Evolutionary conservation across 1,140 invertebrate species (phyloP).

Genomic region (Asbolus verrucosus): DNA sequence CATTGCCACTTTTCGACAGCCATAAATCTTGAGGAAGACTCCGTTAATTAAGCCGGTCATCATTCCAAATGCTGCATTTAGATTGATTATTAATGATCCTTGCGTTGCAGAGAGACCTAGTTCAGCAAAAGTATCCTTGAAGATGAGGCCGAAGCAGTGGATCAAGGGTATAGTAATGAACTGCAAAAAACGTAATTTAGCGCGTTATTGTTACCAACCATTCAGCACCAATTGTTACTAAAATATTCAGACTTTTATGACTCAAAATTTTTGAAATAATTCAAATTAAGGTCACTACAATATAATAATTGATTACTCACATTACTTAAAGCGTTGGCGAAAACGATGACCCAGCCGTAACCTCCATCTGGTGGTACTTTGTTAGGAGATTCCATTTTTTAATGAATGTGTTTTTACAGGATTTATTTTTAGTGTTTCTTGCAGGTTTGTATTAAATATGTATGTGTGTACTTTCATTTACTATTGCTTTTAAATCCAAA

Average conservation of each 20-base stretch:
- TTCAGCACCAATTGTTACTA: too few species aligned
- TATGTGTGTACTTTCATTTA: too few species aligned
- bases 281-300: too few species aligned
- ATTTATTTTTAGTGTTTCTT: neutral
- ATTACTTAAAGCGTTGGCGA: conserved; percentile 71
- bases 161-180: conserved; percentile 72
- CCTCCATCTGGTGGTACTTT: conserved; percentile 72
- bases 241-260: too few species aligned
- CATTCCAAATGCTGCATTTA: conserved; percentile 73
- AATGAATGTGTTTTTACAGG: neutral
- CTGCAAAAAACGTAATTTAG: conserved; percentile 64
- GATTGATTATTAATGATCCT: conserved; percentile 75
- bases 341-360: conserved; percentile 76
- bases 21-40: conserved; percentile 73
- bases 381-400: neutral
- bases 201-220: conserved; percentile 10
- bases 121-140: conserved; percentile 71
- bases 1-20: conserved; percentile 74
- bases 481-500: too few species aligned
- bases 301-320: conserved; percentile 66
- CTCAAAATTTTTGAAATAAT: too few species aligned
- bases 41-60: conserved; percentile 74
- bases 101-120: conserved; percentile 72
- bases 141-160: conserved; percentile 76
- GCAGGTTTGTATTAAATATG: too few species aligned